These are phyloP conservation scores for Drosophila rhopaloa DNA, from an alignment of 1,140 invertebrate species.

Conservation along the genomic window DNA sequence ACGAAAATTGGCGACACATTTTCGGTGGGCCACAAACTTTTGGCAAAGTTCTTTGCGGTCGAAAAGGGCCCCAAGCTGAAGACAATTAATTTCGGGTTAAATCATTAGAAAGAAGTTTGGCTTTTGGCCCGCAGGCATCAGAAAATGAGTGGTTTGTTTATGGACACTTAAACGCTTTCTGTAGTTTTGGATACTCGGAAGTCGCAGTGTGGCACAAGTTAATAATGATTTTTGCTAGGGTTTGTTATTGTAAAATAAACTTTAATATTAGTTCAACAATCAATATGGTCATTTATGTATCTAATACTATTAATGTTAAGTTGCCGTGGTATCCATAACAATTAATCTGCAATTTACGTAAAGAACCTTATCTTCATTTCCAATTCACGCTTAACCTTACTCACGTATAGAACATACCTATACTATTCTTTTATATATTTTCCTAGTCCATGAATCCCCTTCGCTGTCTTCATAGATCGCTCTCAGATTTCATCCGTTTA, in stretches of 20 bases:
- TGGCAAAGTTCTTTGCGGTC: slow-evolving; percentile 24
- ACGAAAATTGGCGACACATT: slow-evolving; percentile 5
- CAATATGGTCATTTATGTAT: too few relatives aligned
- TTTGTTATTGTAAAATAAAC: too few relatives aligned
- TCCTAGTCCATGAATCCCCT: background rate
- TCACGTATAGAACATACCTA: background rate
- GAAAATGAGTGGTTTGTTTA: slow-evolving; percentile 12
- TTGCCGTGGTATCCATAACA: background rate
- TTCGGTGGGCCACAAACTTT: slow-evolving; percentile 13
- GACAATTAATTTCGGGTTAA: slow-evolving; percentile 47
- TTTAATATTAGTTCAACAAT: too few relatives aligned
- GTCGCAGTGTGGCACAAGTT: too few relatives aligned
- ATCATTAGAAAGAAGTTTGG: slow-evolving; percentile 39
- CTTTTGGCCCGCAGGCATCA: background rate
- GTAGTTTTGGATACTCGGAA: background rate
- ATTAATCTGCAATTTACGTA: background rate
- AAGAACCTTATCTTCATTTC: background rate
- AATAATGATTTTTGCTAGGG: too few relatives aligned
- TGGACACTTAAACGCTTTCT: background rate
- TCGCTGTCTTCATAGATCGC: slow-evolving; percentile 17
- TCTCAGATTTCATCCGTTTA: slow-evolving; percentile 25
- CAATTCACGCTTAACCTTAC: background rate
- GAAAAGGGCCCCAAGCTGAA: slow-evolving; percentile 15
- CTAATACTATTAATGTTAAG: too few relatives aligned
- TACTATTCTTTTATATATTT: background rate